These are phyloP conservation scores for Chirona hameri DNA, from an alignment of 2,888 invertebrate species.

Conservation along the genomic window DNA sequence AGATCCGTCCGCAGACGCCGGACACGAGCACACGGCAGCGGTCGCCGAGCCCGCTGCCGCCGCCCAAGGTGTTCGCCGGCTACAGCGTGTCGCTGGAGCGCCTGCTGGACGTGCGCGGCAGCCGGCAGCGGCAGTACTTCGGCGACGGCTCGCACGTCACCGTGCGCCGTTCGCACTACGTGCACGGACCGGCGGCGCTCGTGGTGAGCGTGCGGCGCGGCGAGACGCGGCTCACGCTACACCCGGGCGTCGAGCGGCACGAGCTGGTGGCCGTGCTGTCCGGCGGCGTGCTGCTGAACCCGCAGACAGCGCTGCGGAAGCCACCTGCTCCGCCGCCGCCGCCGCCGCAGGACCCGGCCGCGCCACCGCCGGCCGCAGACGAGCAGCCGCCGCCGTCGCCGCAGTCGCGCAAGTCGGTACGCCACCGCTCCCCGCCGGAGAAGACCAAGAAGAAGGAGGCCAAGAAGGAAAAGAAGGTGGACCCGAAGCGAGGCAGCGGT, in stretches of 20 bases:
- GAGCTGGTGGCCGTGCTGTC: background rate
- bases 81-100: slow-evolving; percentile 13
- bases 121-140: slow-evolving; percentile 22
- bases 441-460: background rate
- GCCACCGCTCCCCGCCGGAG: background rate
- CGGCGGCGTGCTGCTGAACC: background rate
- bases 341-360: background rate
- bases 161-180: background rate
- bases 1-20: background rate
- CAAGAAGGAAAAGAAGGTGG: background rate
- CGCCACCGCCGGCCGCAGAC: background rate
- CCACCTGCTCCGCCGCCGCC: background rate
- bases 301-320: background rate
- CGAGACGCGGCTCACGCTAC: background rate
- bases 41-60: slow-evolving; percentile 8
- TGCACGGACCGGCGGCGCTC: background rate
- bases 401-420: background rate
- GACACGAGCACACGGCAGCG: background rate
- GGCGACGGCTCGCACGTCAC: slow-evolving; percentile 2
- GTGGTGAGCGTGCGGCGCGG: background rate
- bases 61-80: background rate
- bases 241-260: background rate
- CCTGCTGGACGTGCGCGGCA: background rate
- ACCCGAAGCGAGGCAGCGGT: background rate
- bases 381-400: background rate